phyloP scores from a whole-genome alignment of 64 coral and sea anemone genomes.

The Pocillopora verrucosa region DNA sequence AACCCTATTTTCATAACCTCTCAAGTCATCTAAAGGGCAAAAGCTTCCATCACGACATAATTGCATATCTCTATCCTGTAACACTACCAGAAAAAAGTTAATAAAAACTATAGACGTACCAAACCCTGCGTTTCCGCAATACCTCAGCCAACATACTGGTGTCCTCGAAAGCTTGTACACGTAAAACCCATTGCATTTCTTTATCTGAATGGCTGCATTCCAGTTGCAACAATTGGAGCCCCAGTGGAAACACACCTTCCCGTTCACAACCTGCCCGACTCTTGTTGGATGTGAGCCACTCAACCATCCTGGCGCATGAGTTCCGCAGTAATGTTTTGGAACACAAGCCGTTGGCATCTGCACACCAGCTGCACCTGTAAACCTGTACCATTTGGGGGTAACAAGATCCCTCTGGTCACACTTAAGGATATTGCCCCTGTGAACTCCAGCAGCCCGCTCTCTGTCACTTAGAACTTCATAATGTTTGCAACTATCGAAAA shows the following conservation, averaged over 20 bases:
- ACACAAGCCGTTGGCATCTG: conserved; percentile 46
- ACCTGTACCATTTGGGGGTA: conserved; percentile 58
- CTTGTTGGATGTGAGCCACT: conserved; percentile 29
- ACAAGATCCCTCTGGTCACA: conserved; percentile 19
- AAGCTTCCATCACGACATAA: too few relatives aligned
- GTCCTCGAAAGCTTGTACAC: conserved; percentile 54
- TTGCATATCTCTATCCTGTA: too few relatives aligned
- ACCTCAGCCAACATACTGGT: conserved; percentile 32
- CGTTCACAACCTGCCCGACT: conserved; percentile 12
- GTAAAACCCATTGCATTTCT: conserved; percentile 43
- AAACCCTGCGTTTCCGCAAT: conserved; percentile 35
- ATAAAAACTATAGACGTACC: not conserved
- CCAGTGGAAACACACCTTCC: conserved; percentile 66
- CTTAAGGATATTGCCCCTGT: not conserved
- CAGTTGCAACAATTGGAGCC: conserved; percentile 39
- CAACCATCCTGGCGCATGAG: conserved; percentile 54
- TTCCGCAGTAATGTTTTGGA: conserved; percentile 49
- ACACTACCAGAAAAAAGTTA: not conserved
- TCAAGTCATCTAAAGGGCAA: too few relatives aligned
- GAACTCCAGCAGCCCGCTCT: not conserved
- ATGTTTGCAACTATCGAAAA: not conserved
- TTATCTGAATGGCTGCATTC: conserved; percentile 50
- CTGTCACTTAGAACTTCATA: conserved; percentile 4
- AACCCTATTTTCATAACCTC: too few relatives aligned
- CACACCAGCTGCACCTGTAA: conserved; percentile 24